Conservation (phyloP, 2,888 invertebrate species). For the Drosophila vallismaia region DNA sequence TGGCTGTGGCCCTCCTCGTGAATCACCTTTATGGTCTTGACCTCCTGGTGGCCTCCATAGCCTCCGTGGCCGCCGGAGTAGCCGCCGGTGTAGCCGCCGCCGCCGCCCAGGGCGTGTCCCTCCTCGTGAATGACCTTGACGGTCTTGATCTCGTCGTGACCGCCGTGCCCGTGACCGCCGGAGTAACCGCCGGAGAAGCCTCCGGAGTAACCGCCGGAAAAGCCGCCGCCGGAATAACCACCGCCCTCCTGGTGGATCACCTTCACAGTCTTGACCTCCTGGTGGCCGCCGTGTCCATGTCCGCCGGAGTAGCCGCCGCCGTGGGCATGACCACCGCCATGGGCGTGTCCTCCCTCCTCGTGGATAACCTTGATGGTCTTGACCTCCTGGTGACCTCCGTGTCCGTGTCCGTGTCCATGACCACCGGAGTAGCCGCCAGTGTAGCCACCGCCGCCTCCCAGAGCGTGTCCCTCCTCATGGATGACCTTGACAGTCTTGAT, state of each 20-base stretch:
- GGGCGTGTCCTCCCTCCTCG: conserved; percentile 41
- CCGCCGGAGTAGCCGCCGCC: conserved; percentile 36
- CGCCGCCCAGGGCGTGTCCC: conserved; percentile 32
- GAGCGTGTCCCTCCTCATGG: conserved; percentile 45
- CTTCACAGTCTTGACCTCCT: conserved; percentile 65
- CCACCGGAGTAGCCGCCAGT: conserved; percentile 45
- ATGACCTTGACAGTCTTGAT: conserved; percentile 43
- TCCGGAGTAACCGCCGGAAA: conserved; percentile 38
- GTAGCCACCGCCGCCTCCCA: conserved; percentile 18
- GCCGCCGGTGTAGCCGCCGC: conserved; percentile 41
- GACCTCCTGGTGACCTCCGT: conserved; percentile 42
- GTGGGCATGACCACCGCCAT: neutral
- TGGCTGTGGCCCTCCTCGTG: conserved; percentile 45
- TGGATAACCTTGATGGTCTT: conserved; percentile 46
- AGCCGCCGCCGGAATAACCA: conserved; percentile 45
- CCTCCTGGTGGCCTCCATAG: conserved; percentile 41
- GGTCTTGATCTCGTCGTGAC: conserved; percentile 40
- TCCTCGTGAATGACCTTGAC: conserved; percentile 46
- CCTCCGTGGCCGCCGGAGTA: conserved; percentile 23
- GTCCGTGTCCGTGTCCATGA: conserved; percentile 6
- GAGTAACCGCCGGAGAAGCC: conserved; percentile 70
- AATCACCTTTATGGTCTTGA: conserved; percentile 42
- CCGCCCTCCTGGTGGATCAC: conserved; percentile 59
- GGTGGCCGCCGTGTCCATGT: conserved; percentile 40
- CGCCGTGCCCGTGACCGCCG: conserved; percentile 32